Percentiles rank a stretch among this genome's conserved stretches.
Conservation (phyloP, 2,797 vertebrate genomes). For the Enteromius trimaculatus region DNA sequence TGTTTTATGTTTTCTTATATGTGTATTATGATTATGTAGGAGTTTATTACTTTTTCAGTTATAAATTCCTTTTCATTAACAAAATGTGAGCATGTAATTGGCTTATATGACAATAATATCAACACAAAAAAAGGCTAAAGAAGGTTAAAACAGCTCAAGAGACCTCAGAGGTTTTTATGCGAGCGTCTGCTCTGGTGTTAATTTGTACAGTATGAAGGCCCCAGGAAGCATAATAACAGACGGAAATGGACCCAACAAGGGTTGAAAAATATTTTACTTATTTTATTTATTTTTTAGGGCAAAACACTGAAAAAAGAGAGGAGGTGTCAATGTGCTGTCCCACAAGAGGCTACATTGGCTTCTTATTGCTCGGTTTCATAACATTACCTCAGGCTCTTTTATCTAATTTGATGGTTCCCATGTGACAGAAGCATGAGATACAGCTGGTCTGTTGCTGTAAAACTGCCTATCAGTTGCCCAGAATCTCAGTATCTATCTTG, state of each 20-base stretch:
- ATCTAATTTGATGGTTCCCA: constrained; percentile 25
- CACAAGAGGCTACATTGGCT: not conserved
- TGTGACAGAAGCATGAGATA: constrained; percentile 34
- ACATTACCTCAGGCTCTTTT: constrained; percentile 24
- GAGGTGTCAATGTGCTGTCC: constrained; percentile 20
- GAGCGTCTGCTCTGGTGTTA: not conserved
- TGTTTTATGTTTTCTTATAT: constrained; percentile 16
- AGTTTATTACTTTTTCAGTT: not conserved
- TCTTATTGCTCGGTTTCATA: constrained; percentile 33
- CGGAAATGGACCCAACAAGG: not conserved
- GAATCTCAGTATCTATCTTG: not conserved
- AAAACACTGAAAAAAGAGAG: not conserved
- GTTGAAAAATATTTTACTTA: not conserved
- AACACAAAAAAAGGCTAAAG: constrained; percentile 1
- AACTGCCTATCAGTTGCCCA: not conserved
- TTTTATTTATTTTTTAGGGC: not conserved
- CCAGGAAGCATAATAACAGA: constrained; percentile 5
- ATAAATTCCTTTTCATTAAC: not conserved
- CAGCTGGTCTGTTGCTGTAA: not conserved
- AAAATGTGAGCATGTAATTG: not conserved
- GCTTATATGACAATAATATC: constrained; percentile 6
- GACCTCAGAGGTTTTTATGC: not conserved
- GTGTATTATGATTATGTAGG: not conserved
- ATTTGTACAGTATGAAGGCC: constrained; percentile 17
- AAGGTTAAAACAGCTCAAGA: constrained; percentile 15